phyloP scores from a whole-genome alignment of 2,797 vertebrate species.

The Alauda arvensis region DNA sequence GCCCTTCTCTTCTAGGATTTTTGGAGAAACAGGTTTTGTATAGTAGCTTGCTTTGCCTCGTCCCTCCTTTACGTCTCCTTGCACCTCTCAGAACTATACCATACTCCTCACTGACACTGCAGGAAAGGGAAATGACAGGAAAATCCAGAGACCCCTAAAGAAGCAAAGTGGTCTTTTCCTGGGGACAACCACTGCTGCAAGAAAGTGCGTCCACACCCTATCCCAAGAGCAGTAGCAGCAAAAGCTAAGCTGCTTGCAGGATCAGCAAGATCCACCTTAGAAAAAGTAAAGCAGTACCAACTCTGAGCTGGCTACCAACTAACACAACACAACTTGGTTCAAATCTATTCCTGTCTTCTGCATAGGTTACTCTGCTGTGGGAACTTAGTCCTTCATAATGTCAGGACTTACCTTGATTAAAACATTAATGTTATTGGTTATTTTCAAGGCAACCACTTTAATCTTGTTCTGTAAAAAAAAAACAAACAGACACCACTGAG shows the following conservation, averaged over 20 bases:
- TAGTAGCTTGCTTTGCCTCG: neutral
- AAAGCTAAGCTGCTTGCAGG: neutral
- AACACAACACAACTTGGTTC: neutral
- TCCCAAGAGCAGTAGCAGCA: neutral
- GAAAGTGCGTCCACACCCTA: neutral
- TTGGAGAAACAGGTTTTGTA: neutral
- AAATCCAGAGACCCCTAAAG: neutral
- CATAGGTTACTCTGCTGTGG: neutral
- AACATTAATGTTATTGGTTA: slow-evolving; percentile 98
- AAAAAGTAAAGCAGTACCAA: neutral
- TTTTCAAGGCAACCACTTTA: slow-evolving; percentile 98
- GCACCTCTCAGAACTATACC: neutral
- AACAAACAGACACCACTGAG: neutral
- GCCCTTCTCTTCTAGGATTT: neutral
- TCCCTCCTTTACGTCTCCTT: neutral
- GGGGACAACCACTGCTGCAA: neutral
- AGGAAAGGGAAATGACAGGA: neutral
- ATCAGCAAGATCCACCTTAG: neutral
- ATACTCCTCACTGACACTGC: neutral
- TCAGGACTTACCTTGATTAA: slow-evolving; percentile 89
- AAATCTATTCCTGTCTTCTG: neutral
- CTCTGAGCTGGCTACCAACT: neutral
- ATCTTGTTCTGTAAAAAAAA: slow-evolving; percentile 90
- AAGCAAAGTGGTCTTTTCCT: neutral
- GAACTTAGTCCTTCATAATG: neutral